Conservation (phyloP, 2,113 vertebrate genomes). For the Psephotus haematonotus region DNA sequence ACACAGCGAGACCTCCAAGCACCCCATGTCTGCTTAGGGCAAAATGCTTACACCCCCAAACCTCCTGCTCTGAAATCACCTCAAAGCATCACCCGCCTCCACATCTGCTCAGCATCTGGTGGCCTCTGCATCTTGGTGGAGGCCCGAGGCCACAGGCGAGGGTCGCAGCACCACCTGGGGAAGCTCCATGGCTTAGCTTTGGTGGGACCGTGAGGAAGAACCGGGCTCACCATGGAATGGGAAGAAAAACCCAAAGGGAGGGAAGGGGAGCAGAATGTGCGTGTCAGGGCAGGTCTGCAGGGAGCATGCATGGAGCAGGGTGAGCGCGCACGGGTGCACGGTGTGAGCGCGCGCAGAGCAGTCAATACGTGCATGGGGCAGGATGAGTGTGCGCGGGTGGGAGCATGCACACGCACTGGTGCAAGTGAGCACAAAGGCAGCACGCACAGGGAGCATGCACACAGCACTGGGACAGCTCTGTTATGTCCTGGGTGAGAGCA, state of each 20-base stretch:
- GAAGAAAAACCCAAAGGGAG: background rate
- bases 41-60: background rate
- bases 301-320: background rate
- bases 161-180: background rate
- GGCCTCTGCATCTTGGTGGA: background rate
- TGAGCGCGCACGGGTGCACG: background rate
- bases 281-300: background rate
- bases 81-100: background rate
- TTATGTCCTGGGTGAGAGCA: background rate
- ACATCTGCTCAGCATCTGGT: background rate
- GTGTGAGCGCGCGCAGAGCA: background rate
- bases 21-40: background rate
- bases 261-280: accelerated
- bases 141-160: background rate
- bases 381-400: background rate
- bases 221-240: background rate
- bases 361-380: accelerated
- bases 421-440: background rate
- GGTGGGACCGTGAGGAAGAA: background rate
- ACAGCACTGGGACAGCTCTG: background rate
- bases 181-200: background rate
- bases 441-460: accelerated
- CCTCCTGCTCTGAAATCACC: background rate
- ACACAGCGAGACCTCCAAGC: background rate
- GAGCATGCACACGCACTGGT: background rate